Evolutionary conservation across 2,888 invertebrate genomes (phyloP), one percentile per base, ranked within the genome.

Genomic region (Gisinianus flammeolus): DNA sequence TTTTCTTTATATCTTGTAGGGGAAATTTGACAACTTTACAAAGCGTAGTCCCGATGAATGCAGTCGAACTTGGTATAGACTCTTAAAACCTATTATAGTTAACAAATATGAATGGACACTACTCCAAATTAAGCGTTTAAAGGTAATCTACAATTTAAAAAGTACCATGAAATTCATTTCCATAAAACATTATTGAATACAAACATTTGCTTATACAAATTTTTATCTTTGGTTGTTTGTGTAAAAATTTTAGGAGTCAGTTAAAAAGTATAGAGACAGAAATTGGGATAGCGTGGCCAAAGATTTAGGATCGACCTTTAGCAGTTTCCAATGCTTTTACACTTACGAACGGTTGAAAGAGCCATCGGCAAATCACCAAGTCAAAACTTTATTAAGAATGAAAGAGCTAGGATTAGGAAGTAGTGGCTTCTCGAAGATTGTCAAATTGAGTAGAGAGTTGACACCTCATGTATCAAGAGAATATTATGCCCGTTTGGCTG

Each of bases 221-320:
- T 24, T 28, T 22, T 30, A 24, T 28, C 30, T 19, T 26, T 67
- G 4, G 67, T 69, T 69, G 69, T 35, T 24, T 52, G 35, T 33
- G 68, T n/a, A 56, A n/a, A 4, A 56, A 56, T 12, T 56, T 10
- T 54, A 77, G 77, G 24, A 62, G 2, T 22, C 54, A 28, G 77
- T 70, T 0, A 24, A 35, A 35, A 64, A 24, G 3, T 28, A 62
- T 35, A 66, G 74, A 2, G 22, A 30, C 3, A n/a, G 69, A 62
- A 62, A 72, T 24, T 77, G 77, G 77, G 66, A 58, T 22, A 22
- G 1, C 44, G 71, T 77, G 26, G 77, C 77, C 19, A 19, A n/a
- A 35, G 33, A 28, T n/a, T 71, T 71, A 64, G 77, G 72, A n/a
- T 22, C n/a, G 4, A 64, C 62, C 6, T 64, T 64, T 28, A 52